Percentiles rank a stretch among this genome's conserved stretches.
Evolutionary conservation across 2,797 vertebrate species (phyloP).

Genomic region (Xenentodon cancila): DNA sequence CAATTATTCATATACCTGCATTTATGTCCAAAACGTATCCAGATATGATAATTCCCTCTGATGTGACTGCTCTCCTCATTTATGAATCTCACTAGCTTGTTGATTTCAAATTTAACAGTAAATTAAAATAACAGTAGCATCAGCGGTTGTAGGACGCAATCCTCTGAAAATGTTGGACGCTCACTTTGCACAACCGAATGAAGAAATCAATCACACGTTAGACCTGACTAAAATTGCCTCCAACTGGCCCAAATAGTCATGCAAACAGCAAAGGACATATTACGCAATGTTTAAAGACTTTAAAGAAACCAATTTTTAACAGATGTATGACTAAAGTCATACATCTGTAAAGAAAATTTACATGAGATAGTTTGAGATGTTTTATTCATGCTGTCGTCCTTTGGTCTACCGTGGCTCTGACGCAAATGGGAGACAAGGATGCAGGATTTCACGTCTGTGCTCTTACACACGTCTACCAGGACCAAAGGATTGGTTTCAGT

Average conservation of each 20-base stretch:
- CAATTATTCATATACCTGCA: too few relatives aligned
- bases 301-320: constrained; percentile 6
- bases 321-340: neutral
- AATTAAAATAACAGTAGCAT: neutral
- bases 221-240: constrained; percentile 37
- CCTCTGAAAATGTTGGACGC: constrained; percentile 5
- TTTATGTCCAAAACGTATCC: too few relatives aligned
- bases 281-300: constrained; percentile 15
- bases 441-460: constrained; percentile 33
- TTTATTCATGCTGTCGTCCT: constrained; percentile 5
- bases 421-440: constrained; percentile 13
- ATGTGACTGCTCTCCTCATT: too few relatives aligned
- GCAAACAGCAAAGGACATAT: constrained; percentile 8
- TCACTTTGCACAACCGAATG: constrained; percentile 14
- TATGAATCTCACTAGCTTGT: too few relatives aligned
- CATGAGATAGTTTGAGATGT: constrained; percentile 10
- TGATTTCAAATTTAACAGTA: neutral
- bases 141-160: neutral
- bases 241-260: constrained; percentile 35
- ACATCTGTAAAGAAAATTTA: neutral
- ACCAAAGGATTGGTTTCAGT: constrained; percentile 1
- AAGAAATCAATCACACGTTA: constrained; percentile 28
- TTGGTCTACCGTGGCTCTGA: constrained; percentile 14
- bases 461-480: constrained; percentile 22
- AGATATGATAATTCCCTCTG: too few relatives aligned